Evolutionary conservation across 2,113 vertebrate species (phyloP), one percentile per base, ranked within the genome.

Genomic region (Martes martes): DNA sequence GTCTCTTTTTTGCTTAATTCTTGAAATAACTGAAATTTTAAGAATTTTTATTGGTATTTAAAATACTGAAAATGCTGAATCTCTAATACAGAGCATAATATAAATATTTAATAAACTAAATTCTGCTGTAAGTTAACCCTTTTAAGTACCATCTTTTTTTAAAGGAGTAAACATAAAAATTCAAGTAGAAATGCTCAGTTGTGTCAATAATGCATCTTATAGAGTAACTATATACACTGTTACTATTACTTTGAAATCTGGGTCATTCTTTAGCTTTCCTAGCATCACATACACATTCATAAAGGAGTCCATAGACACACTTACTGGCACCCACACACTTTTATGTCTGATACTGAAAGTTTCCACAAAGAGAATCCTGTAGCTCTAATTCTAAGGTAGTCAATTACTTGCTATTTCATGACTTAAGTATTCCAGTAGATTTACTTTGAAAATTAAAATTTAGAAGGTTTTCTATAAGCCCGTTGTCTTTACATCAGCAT

Each of bases 11-110:
- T 18, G 45, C 23, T 92, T 91, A 85, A n/a, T 89, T 94, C 39
- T 97, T 81, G 45, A 61, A 94, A 87, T 89, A 55, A 61, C 39
- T 84, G 81, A 91, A 95, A 83, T 47, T 33, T 63, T 4, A 94
- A 69, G 19, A 82, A 63, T 69, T 76, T 79, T 50, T 93, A 26
- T 76, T 95, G 57, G 28, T 36, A 73, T 91, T 93, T 55, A 95
- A 86, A 92, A 92, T 81, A 23, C 26, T 71, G 6, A 84, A 84
- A 93, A 69, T 91, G 7, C 11, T 69, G 36, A 81, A n/a, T 91
- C 47, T 81, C 15, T 73, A 33, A 16, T 67, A 23, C 24, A 23
- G 13, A 47, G 42, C 39, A 74, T 2, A 39, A 33, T 1, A 19
- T 31, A 74, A 93, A 71, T 82, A 78, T 47, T 86, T 78, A 95